A percentile compares a stretch with the other conserved stretches of the same genome.
These are phyloP conservation scores for Lacanobia wlatinum DNA, from an alignment of 2,888 invertebrate genomes.

Conservation along the genomic window DNA sequence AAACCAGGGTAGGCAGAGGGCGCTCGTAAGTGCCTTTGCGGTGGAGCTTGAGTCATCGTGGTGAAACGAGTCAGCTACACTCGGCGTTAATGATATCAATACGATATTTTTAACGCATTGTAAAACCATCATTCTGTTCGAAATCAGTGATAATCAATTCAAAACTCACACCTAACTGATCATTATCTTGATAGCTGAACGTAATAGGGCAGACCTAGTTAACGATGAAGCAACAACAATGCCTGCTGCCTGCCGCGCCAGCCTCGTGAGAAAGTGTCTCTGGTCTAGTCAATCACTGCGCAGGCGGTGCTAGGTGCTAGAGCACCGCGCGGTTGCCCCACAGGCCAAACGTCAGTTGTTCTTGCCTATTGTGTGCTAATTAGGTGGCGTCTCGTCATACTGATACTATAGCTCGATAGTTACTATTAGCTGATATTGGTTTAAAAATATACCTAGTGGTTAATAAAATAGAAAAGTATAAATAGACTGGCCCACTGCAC, in stretches of 20 bases:
- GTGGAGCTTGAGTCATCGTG: too few relatives aligned
- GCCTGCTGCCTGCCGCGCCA: conserved; percentile 16
- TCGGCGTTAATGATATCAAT: too few relatives aligned
- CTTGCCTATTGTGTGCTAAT: conserved; percentile 73
- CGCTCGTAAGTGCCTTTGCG: too few relatives aligned
- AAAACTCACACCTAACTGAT: conserved; percentile 18
- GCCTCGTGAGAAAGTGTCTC: conserved; percentile 58
- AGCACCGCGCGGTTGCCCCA: conserved; percentile 24
- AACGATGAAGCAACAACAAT: conserved; percentile 55
- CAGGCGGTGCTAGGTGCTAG: conserved; percentile 5
- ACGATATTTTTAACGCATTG: too few relatives aligned
- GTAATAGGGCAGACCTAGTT: conserved; percentile 37
- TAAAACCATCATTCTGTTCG: not conserved
- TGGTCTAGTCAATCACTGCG: conserved; percentile 18
- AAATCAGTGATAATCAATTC: conserved; percentile 19
- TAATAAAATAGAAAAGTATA: not conserved
- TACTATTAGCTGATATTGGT: conserved; percentile 11
- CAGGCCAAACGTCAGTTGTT: conserved; percentile 61
- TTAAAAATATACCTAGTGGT: not conserved
- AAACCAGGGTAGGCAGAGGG: too few relatives aligned
- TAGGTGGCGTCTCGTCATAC: conserved; percentile 45
- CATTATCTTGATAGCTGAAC: conserved; percentile 17
- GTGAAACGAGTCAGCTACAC: too few relatives aligned
- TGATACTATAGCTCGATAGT: conserved; percentile 15
- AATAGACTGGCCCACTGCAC: not conserved